A percentile compares a stretch with the other conserved stretches of the same genome.
Conservation (phyloP, 2,888 invertebrate species). For the Rhagophthalmus giganteus region DNA sequence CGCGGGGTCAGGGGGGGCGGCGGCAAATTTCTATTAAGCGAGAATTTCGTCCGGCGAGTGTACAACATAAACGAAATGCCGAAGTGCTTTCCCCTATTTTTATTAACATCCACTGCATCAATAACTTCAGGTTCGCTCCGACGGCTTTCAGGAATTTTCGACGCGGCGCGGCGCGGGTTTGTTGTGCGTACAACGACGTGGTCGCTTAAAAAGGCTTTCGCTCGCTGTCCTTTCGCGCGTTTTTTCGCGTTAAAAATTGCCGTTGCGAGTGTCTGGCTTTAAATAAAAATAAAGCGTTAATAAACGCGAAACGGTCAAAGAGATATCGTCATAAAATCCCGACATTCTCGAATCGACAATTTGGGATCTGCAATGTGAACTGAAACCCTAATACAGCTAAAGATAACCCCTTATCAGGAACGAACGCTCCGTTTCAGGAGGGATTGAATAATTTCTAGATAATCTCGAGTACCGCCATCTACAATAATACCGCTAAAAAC, state of each 20-base stretch:
- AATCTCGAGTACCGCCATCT: slow-evolving; percentile 5
- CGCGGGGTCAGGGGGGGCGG: too few species aligned
- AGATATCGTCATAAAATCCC: slow-evolving; percentile 2
- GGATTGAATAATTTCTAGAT: slow-evolving; percentile 18
- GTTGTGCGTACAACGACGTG: too few species aligned
- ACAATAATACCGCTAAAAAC: slow-evolving; percentile 10
- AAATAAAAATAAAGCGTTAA: slow-evolving; percentile 1
- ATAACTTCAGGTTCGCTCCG: slow-evolving; percentile 39
- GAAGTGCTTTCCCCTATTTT: slow-evolving; percentile 38
- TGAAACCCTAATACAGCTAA: slow-evolving; percentile 6
- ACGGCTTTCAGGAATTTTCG: slow-evolving; percentile 35
- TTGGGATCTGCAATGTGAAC: slow-evolving; percentile 6
- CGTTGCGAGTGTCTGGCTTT: too few species aligned
- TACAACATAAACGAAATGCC: slow-evolving; percentile 41
- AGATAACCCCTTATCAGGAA: slow-evolving; percentile 19
- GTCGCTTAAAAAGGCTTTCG: too few species aligned
- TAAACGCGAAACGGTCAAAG: background rate
- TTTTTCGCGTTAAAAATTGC: too few species aligned
- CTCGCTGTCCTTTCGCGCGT: too few species aligned
- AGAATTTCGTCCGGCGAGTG: slow-evolving; percentile 38
- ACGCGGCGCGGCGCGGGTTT: too few species aligned
- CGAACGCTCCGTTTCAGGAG: slow-evolving; percentile 11
- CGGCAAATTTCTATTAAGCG: slow-evolving; percentile 29
- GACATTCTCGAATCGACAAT: slow-evolving; percentile 9
- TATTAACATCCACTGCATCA: slow-evolving; percentile 43